Percentiles rank a stretch among this genome's conserved stretches.
phyloP scores from a whole-genome alignment of 2,113 vertebrate species.

The Pterocles orientalis region DNA sequence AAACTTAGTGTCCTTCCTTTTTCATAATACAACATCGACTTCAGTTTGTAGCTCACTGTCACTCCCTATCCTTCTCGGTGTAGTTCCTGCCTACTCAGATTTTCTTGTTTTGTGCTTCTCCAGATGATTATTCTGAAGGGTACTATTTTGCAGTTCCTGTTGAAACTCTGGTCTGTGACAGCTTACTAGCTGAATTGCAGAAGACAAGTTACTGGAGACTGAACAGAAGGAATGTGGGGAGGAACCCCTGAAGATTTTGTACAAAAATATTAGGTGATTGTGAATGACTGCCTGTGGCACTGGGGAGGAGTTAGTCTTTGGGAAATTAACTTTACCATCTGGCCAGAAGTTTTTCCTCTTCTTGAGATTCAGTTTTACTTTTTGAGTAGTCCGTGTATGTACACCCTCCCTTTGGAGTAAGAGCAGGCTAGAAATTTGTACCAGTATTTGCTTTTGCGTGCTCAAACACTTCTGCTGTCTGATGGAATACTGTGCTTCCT shows the following conservation, averaged over 20 bases:
- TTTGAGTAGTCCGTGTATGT: neutral
- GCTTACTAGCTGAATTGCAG: neutral
- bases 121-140: constrained; percentile 14
- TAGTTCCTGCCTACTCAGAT: neutral
- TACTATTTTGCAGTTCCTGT: neutral
- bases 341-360: neutral
- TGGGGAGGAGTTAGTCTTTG: neutral
- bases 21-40: neutral
- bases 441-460: neutral
- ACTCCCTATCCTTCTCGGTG: neutral
- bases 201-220: neutral
- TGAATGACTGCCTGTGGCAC: neutral
- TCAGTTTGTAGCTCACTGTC: neutral
- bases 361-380: neutral
- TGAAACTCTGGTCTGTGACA: neutral
- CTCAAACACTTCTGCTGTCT: neutral
- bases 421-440: neutral
- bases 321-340: neutral
- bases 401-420: neutral
- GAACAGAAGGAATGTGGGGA: neutral
- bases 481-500: neutral
- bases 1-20: neutral
- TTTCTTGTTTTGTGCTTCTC: neutral
- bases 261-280: neutral
- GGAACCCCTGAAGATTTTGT: neutral